Evolutionary conservation across 2,888 invertebrate species (phyloP).

Genomic region (Xestia sexstrigata): DNA sequence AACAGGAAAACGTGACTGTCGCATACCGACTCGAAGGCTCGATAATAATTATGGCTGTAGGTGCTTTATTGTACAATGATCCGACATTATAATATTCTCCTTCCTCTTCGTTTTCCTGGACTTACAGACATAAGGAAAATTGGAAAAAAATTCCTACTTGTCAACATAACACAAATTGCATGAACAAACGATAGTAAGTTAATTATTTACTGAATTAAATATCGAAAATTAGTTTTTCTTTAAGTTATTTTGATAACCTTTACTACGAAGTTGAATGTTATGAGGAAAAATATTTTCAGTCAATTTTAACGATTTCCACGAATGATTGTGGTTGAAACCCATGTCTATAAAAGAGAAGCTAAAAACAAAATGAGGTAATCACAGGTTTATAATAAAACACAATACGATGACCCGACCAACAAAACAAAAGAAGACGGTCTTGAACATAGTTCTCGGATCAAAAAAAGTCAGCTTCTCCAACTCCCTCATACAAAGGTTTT

Average conservation of each 20-base stretch:
- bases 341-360: background rate
- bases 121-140: constrained; percentile 27
- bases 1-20: constrained; percentile 34
- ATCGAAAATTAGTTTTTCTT: background rate
- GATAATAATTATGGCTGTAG: constrained; percentile 7
- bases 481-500: constrained; percentile 3
- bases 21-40: constrained; percentile 19
- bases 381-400: background rate
- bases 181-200: background rate
- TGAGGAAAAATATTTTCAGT: background rate
- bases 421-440: background rate
- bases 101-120: constrained; percentile 37
- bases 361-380: background rate
- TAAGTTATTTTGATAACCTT: background rate
- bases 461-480: background rate
- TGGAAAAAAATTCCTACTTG: background rate
- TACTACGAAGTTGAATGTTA: background rate
- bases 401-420: background rate
- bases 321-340: background rate
- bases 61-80: constrained; percentile 32
- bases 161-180: background rate
- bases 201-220: background rate
- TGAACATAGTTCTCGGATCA: background rate
- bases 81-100: background rate
- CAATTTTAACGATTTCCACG: background rate